These are phyloP conservation scores for Sinosuthora webbiana DNA, from an alignment of 2,113 vertebrate species.

Conservation along the genomic window DNA sequence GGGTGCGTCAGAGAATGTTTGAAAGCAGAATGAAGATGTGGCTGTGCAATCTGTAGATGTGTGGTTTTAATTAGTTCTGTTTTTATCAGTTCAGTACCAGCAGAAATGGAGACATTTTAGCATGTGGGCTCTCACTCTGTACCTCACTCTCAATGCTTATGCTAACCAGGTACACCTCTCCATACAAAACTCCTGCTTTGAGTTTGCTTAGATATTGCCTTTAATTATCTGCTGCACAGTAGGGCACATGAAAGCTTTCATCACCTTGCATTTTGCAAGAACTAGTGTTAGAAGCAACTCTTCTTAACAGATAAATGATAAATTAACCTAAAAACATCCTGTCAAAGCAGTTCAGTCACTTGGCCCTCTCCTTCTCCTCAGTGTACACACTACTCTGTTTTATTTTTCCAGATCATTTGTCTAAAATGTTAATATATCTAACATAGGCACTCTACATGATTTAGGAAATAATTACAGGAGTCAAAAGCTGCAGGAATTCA, in stretches of 20 bases:
- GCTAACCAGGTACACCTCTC: neutral
- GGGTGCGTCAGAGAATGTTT: neutral
- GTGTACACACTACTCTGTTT: neutral
- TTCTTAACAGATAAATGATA: neutral
- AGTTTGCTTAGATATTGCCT: neutral
- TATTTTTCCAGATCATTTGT: neutral
- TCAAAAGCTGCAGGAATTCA: neutral
- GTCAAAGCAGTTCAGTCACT: neutral
- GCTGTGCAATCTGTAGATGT: neutral
- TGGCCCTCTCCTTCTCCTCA: neutral
- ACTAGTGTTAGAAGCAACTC: neutral
- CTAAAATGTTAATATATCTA: neutral
- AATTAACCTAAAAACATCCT: neutral
- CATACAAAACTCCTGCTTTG: neutral
- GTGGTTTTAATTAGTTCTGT: neutral
- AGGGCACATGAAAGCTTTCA: neutral
- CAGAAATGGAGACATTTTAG: neutral
- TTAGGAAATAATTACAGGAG: neutral
- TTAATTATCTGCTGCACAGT: neutral
- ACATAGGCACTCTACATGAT: neutral
- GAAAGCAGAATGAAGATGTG: neutral
- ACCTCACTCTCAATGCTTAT: neutral
- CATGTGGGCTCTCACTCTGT: neutral
- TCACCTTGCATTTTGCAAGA: neutral
- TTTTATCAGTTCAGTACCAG: neutral